Evolutionary conservation across 1,140 invertebrate species (phyloP).

Genomic region (Lepidurus apus): DNA sequence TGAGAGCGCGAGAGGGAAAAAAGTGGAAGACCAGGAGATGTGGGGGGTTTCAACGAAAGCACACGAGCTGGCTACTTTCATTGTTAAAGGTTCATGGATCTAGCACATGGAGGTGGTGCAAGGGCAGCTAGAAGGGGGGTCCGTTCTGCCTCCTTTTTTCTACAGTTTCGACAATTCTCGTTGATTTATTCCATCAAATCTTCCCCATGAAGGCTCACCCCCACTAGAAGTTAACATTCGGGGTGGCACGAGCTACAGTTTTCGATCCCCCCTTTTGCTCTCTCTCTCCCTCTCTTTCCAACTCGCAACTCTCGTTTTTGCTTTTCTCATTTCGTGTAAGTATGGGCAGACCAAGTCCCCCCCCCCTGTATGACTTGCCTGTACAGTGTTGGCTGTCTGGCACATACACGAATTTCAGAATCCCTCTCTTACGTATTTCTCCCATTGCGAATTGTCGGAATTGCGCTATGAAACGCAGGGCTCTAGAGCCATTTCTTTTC

Average conservation of each 20-base stretch:
- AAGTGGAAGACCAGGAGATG: background rate
- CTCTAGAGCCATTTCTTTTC: constrained; percentile 19
- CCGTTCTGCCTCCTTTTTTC: background rate
- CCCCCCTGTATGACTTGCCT: background rate
- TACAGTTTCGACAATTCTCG: constrained; percentile 14
- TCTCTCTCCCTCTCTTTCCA: background rate
- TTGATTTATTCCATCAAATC: constrained; percentile 22
- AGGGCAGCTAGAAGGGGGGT: background rate
- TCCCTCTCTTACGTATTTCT: constrained; percentile 21
- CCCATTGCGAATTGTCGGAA: constrained; percentile 21
- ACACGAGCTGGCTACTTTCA: constrained; percentile 11
- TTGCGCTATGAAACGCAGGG: constrained; percentile 20
- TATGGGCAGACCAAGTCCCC: background rate
- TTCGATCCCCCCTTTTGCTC: background rate
- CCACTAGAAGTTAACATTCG: constrained; percentile 19
- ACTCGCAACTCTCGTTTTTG: background rate
- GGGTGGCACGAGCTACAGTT: constrained; percentile 14
- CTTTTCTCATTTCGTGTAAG: constrained; percentile 19
- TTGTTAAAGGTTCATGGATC: background rate
- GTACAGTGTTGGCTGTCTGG: constrained; percentile 17
- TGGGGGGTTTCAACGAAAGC: constrained; percentile 7
- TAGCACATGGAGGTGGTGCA: background rate
- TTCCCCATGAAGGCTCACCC: background rate
- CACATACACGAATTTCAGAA: constrained; percentile 19
- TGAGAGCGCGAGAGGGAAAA: background rate